Conservation (phyloP, 2,888 invertebrate species). For the Xylocampa areola region DNA sequence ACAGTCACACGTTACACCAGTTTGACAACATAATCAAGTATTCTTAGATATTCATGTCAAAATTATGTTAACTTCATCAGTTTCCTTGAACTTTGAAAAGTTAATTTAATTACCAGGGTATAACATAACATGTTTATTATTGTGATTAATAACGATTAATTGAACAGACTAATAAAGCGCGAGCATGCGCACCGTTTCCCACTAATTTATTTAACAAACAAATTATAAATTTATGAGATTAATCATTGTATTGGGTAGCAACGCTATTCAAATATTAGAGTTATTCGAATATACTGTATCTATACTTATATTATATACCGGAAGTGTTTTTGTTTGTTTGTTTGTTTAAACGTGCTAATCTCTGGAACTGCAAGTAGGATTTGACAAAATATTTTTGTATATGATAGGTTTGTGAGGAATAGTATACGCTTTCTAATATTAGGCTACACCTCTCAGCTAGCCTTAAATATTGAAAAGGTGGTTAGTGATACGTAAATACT, state of each 20-base stretch:
- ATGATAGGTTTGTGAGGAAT: too few species aligned
- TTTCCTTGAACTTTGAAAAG: neutral
- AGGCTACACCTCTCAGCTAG: too few species aligned
- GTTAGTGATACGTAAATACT: too few species aligned
- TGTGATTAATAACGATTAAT: conserved; percentile 11
- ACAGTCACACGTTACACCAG: too few species aligned
- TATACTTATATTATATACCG: too few species aligned
- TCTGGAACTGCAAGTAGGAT: too few species aligned
- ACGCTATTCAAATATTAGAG: neutral
- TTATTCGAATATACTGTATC: neutral
- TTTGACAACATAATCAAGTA: neutral
- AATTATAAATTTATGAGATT: conserved; percentile 4
- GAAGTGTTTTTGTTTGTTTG: too few species aligned
- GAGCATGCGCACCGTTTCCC: neutral
- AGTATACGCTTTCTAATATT: too few species aligned
- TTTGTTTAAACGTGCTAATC: too few species aligned
- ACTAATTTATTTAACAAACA: conserved; percentile 5
- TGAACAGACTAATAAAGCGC: conserved; percentile 1
- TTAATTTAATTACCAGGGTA: neutral
- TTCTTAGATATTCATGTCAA: neutral
- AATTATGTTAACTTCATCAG: neutral
- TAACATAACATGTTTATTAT: conserved; percentile 2
- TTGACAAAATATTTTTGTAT: too few species aligned
- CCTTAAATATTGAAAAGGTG: too few species aligned
- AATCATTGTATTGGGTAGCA: neutral